Evolutionary conservation across 2,888 invertebrate genomes (phyloP).

Genomic region (Scaptomyza flava): DNA sequence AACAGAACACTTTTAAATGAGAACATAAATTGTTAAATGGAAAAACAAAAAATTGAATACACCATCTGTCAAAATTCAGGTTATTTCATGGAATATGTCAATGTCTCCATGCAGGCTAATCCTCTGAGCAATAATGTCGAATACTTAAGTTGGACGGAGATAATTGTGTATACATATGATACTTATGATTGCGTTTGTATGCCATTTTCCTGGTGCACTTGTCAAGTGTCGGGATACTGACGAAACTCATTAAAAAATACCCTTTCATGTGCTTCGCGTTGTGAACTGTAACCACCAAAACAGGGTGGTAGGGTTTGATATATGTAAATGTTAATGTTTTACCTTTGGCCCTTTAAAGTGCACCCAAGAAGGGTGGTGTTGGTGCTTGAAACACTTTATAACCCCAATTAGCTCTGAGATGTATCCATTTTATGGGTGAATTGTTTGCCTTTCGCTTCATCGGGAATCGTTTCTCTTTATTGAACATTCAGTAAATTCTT

Average conservation of each 20-base stretch:
- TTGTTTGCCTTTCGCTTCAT: background rate
- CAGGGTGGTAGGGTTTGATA: slow-evolving; percentile 54
- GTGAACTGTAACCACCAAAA: slow-evolving; percentile 36
- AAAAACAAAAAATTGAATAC: slow-evolving; percentile 79
- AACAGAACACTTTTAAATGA: slow-evolving; percentile 74
- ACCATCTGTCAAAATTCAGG: slow-evolving; percentile 84
- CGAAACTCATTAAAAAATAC: slow-evolving; percentile 69
- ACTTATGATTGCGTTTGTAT: slow-evolving; percentile 60
- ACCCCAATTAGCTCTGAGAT: slow-evolving; percentile 83
- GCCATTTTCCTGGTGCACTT: slow-evolving; percentile 63
- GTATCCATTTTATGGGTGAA: slow-evolving; percentile 40
- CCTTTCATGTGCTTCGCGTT: slow-evolving; percentile 36
- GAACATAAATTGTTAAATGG: slow-evolving; percentile 79
- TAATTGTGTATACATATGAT: slow-evolving; percentile 55
- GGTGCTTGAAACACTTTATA: slow-evolving; percentile 75
- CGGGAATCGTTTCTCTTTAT: slow-evolving; percentile 3
- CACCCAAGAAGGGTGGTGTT: slow-evolving; percentile 48
- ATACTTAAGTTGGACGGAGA: slow-evolving; percentile 44
- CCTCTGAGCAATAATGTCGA: slow-evolving; percentile 49
- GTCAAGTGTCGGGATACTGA: slow-evolving; percentile 77
- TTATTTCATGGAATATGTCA: slow-evolving; percentile 60
- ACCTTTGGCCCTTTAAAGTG: slow-evolving; percentile 62
- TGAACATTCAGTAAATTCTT: slow-evolving; percentile 41
- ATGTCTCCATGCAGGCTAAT: slow-evolving; percentile 53
- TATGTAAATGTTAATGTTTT: slow-evolving; percentile 68